Evolutionary conservation across 2,888 invertebrate species (phyloP), one percentile per base, ranked within the genome.

Genomic region (Diarsia rubi): DNA sequence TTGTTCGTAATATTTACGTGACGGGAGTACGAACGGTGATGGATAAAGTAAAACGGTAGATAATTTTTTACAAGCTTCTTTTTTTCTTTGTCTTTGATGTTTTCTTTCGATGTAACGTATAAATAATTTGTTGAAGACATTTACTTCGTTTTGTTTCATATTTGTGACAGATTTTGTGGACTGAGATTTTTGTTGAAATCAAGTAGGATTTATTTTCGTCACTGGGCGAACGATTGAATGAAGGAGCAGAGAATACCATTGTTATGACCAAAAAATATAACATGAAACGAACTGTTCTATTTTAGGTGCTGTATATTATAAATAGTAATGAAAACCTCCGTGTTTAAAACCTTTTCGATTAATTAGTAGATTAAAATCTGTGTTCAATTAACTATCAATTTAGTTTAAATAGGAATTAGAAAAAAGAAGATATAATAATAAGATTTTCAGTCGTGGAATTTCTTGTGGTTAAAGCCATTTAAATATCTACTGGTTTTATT

Each of bases 1-100:
- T 79, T 60, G 67, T 83, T 75, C 63, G 80, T 70, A 68, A 82
- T 79, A 82, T 75, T 83, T 75, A 83, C 83, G 84, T 80, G 84
- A 79, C 69, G 52, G 64, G 76, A 75, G 84, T 79, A 70, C 52
- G 63, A 75, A 83, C 69, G 60, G n/a, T 79, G 72, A 82, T 73
- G 81, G 84, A 76, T 83, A 64, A 67, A 83, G 75, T 76, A 75
- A 83, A 82, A 75, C 60, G 75, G 75, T 72, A 83, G 80, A 83
- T 82, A 75, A 82, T 82, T 82, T 82, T 74, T 83, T 70, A 73
- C 52, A 83, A 69, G 69, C 75, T 75, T 79, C 60, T 72, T 63
- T 75, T 83, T 71, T 83, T 71, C n/a, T 83, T 83, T 75, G 75
- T 68, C 66, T 83, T 83, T 83, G 75, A 79, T 82, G 73, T 73